A percentile compares a stretch with the other conserved stretches of the same genome.
Evolutionary conservation across 2,113 vertebrate genomes (phyloP).

Genomic region (Dasyurus viverrinus): DNA sequence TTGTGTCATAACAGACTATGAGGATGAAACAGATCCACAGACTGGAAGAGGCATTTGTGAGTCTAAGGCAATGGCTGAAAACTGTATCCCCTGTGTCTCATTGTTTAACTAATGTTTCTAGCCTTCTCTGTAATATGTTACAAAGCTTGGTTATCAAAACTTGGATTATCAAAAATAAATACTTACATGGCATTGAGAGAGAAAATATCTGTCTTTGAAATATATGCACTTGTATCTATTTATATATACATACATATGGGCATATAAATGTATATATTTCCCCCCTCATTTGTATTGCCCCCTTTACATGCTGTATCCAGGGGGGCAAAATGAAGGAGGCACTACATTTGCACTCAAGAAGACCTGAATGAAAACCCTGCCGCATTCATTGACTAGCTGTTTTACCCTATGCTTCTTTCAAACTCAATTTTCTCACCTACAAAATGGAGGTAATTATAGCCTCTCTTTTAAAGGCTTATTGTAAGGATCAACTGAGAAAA

Average conservation of each 20-base stretch:
- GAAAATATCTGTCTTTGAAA: background rate
- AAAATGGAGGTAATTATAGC: background rate
- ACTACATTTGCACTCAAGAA: background rate
- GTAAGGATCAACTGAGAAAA: background rate
- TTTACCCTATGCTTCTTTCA: background rate
- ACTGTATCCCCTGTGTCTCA: background rate
- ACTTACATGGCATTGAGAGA: background rate
- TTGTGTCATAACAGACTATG: background rate
- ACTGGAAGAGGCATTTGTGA: background rate
- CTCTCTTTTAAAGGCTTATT: background rate
- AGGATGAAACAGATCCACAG: background rate
- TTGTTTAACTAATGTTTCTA: background rate
- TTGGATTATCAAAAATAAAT: background rate
- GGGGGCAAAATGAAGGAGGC: background rate
- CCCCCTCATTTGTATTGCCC: background rate
- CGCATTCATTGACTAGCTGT: background rate
- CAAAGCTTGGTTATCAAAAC: background rate
- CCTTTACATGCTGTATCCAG: background rate
- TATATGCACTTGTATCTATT: background rate
- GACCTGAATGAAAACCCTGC: background rate
- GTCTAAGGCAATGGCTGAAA: background rate
- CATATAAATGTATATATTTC: background rate
- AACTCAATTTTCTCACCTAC: background rate
- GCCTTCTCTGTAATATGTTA: background rate
- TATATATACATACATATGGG: background rate